Conservation (phyloP, 2,113 vertebrate genomes). For the Gavialis gangeticus region DNA sequence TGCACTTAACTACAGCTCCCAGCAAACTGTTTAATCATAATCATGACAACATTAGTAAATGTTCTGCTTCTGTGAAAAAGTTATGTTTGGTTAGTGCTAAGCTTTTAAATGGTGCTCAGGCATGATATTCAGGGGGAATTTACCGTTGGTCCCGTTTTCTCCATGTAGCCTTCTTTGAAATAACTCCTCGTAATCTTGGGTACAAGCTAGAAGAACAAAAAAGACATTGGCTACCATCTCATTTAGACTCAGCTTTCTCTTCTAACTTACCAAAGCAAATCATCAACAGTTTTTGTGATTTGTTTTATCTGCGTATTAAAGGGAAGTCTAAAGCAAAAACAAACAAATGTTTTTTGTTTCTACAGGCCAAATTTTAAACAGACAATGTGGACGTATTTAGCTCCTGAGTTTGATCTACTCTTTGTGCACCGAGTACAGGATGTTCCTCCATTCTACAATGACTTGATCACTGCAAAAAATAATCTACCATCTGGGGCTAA, state of each 20-base stretch:
- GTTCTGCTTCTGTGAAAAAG: background rate
- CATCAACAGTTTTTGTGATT: background rate
- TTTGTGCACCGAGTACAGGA: background rate
- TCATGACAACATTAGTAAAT: background rate
- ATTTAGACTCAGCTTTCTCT: background rate
- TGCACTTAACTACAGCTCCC: background rate
- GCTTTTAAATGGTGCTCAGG: background rate
- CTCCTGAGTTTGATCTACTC: background rate
- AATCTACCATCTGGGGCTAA: background rate
- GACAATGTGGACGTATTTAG: background rate
- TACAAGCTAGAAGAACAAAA: slow-evolving; percentile 80
- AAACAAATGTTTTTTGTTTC: slow-evolving; percentile 9
- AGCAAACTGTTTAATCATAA: background rate
- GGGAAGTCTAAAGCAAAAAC: slow-evolving; percentile 47
- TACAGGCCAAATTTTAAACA: background rate
- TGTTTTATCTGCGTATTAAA: slow-evolving; percentile 19
- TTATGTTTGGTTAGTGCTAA: background rate
- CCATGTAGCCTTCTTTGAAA: slow-evolving; percentile 94
- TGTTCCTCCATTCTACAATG: background rate
- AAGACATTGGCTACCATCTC: background rate
- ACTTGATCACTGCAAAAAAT: background rate
- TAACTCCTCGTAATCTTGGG: slow-evolving; percentile 87
- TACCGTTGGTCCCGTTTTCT: slow-evolving; percentile 96
- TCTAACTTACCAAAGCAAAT: slow-evolving; percentile 40
- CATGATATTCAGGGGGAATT: slow-evolving; percentile 13